Percentiles rank a stretch among this genome's conserved stretches.
phyloP scores from a whole-genome alignment of 2,888 invertebrate species.

The Galeruca laticollis region DNA sequence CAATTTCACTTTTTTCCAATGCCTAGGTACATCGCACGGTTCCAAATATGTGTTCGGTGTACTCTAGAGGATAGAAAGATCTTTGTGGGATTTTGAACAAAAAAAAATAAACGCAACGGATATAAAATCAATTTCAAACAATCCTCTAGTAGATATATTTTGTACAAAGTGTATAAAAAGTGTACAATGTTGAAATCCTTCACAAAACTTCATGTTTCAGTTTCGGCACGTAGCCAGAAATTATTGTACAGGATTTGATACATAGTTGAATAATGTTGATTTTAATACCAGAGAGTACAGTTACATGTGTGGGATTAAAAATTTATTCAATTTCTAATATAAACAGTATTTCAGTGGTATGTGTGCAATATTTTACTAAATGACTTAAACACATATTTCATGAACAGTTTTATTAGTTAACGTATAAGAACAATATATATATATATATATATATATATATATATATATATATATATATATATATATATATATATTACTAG shows the following conservation, averaged over 20 bases:
- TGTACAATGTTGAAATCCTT: constrained; percentile 20
- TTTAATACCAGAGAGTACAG: neutral
- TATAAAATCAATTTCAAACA: constrained; percentile 23
- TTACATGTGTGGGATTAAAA: neutral
- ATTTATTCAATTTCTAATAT: neutral
- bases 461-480: too few species aligned
- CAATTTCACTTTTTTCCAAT: neutral
- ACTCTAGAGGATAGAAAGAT: constrained; percentile 1
- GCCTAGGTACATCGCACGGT: neutral
- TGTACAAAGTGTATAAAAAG: constrained; percentile 27
- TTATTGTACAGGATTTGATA: constrained; percentile 10
- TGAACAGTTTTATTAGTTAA: too few species aligned
- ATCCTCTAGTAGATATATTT: constrained; percentile 21
- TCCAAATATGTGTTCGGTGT: neutral
- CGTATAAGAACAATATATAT: too few species aligned
- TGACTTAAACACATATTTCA: too few species aligned
- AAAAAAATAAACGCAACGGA: constrained; percentile 12
- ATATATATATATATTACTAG: too few species aligned
- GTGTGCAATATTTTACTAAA: too few species aligned
- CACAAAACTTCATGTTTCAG: neutral
- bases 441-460: too few species aligned
- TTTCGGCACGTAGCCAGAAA: constrained; percentile 13
- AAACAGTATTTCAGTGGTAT: too few species aligned
- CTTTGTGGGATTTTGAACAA: constrained; percentile 1
- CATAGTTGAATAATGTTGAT: neutral